phyloP scores from a whole-genome alignment of 2,113 vertebrate genomes.

The Zootoca vivipara region DNA sequence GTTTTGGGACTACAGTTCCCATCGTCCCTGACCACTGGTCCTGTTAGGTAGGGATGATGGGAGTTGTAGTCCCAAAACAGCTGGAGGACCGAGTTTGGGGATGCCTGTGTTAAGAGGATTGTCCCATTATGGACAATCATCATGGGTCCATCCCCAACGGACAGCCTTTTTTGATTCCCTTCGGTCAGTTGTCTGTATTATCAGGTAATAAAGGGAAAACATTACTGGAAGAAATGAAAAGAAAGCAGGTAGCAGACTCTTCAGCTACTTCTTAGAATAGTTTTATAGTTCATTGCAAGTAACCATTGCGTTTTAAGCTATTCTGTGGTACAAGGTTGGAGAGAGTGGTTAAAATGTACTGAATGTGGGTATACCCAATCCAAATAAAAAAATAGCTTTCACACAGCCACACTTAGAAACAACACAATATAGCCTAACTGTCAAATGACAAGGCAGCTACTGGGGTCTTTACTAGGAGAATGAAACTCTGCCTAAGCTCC shows the following conservation, averaged over 20 bases:
- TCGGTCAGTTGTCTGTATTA: background rate
- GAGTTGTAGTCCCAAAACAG: no score
- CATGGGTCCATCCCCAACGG: background rate
- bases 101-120: background rate
- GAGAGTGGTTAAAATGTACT: background rate
- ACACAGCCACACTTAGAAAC: background rate
- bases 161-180: background rate
- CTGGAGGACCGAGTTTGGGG: no score
- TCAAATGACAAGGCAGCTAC: background rate
- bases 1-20: no score
- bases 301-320: background rate
- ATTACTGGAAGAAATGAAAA: background rate
- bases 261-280: background rate
- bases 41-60: no score
- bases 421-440: background rate
- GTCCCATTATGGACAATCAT: background rate
- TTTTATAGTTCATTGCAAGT: background rate
- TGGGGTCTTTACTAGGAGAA: background rate
- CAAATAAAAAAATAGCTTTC: background rate
- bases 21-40: no score
- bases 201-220: background rate
- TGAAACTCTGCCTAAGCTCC: background rate
- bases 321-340: background rate
- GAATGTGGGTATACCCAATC: background rate
- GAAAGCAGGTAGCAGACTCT: background rate